Percentiles rank a stretch among this genome's conserved stretches.
phyloP scores from a whole-genome alignment of 2,888 invertebrate genomes.

The Psylliodes chrysocephalus region DNA sequence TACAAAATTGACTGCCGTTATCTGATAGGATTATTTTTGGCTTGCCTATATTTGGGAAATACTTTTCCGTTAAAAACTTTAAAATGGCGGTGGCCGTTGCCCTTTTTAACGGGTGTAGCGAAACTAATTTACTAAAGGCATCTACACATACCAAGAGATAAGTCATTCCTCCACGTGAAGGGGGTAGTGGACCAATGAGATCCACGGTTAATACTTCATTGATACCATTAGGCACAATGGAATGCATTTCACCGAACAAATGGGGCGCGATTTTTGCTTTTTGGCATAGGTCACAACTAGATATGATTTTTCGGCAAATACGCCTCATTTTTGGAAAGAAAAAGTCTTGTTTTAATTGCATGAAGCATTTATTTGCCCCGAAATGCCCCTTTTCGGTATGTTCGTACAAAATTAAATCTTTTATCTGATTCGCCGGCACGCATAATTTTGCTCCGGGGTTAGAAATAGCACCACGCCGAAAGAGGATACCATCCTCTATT shows the following conservation, averaged over 20 bases:
- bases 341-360: background rate
- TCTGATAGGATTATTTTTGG: background rate
- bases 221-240: background rate
- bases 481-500: constrained; percentile 6
- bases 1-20: constrained; percentile 17
- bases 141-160: constrained; percentile 19
- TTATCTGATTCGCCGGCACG: constrained; percentile 1
- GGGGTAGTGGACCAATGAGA: constrained; percentile 32
- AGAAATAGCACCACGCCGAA: background rate
- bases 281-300: constrained; percentile 21
- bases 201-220: no score
- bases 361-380: constrained; percentile 19
- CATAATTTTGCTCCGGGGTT: constrained; percentile 12
- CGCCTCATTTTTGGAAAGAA: constrained; percentile 24
- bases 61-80: background rate
- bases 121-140: constrained; percentile 29
- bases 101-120: constrained; percentile 3
- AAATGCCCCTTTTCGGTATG: constrained; percentile 27
- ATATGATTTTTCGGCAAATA: constrained; percentile 5
- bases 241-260: constrained; percentile 6
- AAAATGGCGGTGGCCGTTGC: constrained; percentile 17
- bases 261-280: constrained; percentile 7
- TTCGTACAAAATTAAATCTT: constrained; percentile 8
- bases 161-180: constrained; percentile 8
- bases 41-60: constrained; percentile 5